These are phyloP conservation scores for Apis laboriosa DNA, from an alignment of 1,140 invertebrate genomes.

Conservation along the genomic window DNA sequence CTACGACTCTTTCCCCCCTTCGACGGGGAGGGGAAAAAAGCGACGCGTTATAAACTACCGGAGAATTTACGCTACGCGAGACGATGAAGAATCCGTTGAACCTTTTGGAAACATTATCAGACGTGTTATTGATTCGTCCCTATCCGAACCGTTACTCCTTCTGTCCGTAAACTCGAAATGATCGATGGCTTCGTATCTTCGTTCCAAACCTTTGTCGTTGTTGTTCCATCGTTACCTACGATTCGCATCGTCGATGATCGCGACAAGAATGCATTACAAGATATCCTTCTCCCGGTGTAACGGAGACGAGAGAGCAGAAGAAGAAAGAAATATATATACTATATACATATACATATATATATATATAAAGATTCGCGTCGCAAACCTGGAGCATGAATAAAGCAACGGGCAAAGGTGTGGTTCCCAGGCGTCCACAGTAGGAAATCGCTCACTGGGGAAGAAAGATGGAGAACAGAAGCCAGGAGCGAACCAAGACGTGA, in stretches of 20 bases:
- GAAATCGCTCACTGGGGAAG: constrained; percentile 78
- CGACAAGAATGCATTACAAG: constrained; percentile 22
- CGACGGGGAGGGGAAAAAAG: constrained; percentile 10
- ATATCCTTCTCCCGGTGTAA: background rate
- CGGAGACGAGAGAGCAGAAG: background rate
- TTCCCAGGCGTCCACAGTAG: constrained; percentile 77
- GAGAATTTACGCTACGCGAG: constrained; percentile 11
- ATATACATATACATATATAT: too few relatives aligned
- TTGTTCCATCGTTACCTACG: too few relatives aligned
- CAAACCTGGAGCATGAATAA: constrained; percentile 77
- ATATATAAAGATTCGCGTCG: constrained; percentile 63
- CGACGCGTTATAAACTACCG: constrained; percentile 38
- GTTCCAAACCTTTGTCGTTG: too few relatives aligned
- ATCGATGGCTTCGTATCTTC: background rate
- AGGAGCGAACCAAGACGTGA: constrained; percentile 80
- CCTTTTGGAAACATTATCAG: background rate
- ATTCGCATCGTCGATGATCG: background rate
- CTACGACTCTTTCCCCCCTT: constrained; percentile 14
- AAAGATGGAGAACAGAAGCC: constrained; percentile 75
- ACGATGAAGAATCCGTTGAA: background rate
- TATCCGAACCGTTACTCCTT: background rate
- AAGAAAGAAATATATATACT: background rate
- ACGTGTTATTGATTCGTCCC: background rate
- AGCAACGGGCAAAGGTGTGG: constrained; percentile 79
- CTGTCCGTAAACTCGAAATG: too few relatives aligned